Evolutionary conservation across 1,140 invertebrate species (phyloP), one percentile per base, ranked within the genome.

Genomic region (Philopotamus ludificatus): DNA sequence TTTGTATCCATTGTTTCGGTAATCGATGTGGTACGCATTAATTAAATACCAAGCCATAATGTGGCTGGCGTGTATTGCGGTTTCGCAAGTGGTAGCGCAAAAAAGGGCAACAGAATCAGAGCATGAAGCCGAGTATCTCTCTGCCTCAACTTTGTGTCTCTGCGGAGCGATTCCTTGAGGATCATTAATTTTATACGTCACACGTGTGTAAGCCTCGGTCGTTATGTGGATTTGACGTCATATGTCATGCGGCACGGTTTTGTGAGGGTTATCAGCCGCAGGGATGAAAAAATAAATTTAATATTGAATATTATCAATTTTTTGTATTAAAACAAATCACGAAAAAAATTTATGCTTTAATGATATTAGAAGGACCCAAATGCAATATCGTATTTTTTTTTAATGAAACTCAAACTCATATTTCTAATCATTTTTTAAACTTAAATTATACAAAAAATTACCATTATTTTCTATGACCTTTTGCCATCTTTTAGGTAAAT

Each of bases 151-250:
- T 18, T 21, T 22, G 54, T 57, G 54, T 60, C 57, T 60, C 57
- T 22, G 57, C 39, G 57, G 57, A 60, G 57, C 57, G 57, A 60
- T 60, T 60, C 57, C 57, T 60, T 42, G 25, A 47, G 57, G 34
- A 18, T 60, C 57, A 60, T 60, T 60, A 60, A 60, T 60, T 60
- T 47, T 23, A 60, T 25, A 60, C 57, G 57, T 60, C 57, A 60
- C 57, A 18, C 51, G 51, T 34, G 28, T 34, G 12, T 34, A 34
- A 34, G 28, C 28, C 28, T 34, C 28, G 12, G 28, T 34, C 28
- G 28, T 12, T 47, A 9, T 47, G 44, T 47, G 44, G 44, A 47
- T 47, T 47, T 47, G 44, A 47, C 44, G 44, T 47, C 44, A 47
- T 47, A 47, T 47, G 44, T 47, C 44, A 47, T 12, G 15, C 8